A percentile compares a stretch with the other conserved stretches of the same genome.
Evolutionary conservation across 2,888 invertebrate species (phyloP).

Genomic region (Ptycholaimellus sp.): DNA sequence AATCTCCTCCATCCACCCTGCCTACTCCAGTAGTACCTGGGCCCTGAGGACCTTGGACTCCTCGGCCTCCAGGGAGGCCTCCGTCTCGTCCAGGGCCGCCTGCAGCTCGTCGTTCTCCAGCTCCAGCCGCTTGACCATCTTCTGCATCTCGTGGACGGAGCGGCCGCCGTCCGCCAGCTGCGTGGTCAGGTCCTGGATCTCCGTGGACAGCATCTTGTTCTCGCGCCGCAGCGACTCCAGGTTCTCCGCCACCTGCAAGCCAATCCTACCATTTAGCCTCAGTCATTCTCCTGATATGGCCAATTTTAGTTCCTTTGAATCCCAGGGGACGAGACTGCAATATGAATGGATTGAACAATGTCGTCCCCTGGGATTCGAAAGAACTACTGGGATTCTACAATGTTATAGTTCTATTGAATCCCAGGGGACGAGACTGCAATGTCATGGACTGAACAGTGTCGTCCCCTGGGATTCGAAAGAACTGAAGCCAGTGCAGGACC

Average conservation of each 20-base stretch:
- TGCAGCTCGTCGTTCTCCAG: conserved; percentile 99
- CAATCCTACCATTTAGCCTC: no score
- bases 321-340: no score
- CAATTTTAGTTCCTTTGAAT: no score
- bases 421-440: no score
- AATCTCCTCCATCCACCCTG: conserved; percentile 84
- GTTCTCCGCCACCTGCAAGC: conserved; percentile 32
- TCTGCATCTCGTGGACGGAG: conserved; percentile 97
- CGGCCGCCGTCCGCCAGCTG: conserved; percentile 97
- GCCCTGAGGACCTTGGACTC: conserved; percentile 73
- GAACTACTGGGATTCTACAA: no score
- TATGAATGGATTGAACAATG: no score
- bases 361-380: no score
- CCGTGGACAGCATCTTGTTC: conserved; percentile 94
- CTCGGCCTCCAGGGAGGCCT: conserved; percentile 94
- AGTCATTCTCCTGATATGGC: no score
- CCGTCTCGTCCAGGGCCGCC: conserved; percentile 62
- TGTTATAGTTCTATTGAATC: no score
- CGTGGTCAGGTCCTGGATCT: conserved; percentile 94
- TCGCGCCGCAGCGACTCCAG: conserved; percentile 91
- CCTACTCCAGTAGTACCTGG: conserved; percentile 88
- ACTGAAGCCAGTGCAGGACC: no score
- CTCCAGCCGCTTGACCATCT: conserved; percentile 91
- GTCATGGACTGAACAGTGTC: no score
- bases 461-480: no score